phyloP scores from a whole-genome alignment of 1,140 invertebrate species.

The Lucilia cuprina region DNA sequence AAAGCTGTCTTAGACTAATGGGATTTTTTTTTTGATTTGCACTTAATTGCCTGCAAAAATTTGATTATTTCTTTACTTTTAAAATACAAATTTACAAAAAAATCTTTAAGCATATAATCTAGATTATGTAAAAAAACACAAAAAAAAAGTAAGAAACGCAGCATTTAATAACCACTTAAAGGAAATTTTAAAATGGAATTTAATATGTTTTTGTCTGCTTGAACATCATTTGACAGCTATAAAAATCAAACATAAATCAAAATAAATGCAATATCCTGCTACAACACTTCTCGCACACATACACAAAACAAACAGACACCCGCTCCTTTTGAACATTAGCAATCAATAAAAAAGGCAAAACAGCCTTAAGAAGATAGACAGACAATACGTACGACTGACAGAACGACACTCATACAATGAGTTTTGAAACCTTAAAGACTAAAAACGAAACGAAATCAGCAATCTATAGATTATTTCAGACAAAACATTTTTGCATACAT shows the following conservation, averaged over 20 bases:
- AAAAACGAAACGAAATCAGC: not conserved
- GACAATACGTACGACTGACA: not conserved
- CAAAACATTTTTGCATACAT: slow-evolving; percentile 11
- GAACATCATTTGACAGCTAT: slow-evolving; percentile 13
- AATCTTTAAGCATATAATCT: too few species aligned
- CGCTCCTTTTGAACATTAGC: not conserved
- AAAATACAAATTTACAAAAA: too few species aligned
- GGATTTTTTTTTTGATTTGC: too few species aligned
- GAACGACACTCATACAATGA: not conserved
- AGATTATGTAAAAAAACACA: too few species aligned
- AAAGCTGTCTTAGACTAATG: too few species aligned
- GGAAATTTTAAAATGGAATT: slow-evolving; percentile 1
- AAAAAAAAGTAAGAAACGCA: not conserved
- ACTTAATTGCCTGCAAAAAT: too few species aligned
- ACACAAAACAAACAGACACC: not conserved
- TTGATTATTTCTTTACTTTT: too few species aligned
- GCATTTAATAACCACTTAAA: not conserved
- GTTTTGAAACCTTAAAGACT: not conserved
- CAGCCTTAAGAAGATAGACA: not conserved
- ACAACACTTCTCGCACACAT: not conserved
- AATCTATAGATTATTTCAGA: slow-evolving; percentile 16
- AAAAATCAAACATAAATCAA: slow-evolving; percentile 39
- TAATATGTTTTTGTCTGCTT: not conserved
- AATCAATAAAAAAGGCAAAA: slow-evolving; percentile 8
- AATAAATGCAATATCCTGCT: slow-evolving; percentile 26